phyloP scores from a whole-genome alignment of 2,113 vertebrate species.

The Promerops cafer region DNA sequence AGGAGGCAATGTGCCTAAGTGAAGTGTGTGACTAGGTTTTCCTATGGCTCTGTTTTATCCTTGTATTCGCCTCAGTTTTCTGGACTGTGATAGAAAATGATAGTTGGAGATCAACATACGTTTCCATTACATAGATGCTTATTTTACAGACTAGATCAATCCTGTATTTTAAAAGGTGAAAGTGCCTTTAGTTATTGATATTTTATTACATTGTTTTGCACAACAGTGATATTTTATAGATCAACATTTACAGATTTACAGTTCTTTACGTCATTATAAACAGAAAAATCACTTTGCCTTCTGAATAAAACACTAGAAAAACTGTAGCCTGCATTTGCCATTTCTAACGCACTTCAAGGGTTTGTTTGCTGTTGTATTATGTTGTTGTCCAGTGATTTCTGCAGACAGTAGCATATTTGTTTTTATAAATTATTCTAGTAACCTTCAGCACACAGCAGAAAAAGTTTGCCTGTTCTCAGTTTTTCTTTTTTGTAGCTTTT shows the following conservation, averaged over 20 bases:
- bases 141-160: background rate
- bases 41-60: background rate
- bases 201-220: background rate
- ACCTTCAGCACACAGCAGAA: background rate
- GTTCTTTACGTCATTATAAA: background rate
- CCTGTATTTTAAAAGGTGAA: background rate
- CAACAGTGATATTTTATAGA: background rate
- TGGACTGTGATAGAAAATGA: background rate
- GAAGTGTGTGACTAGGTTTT: background rate
- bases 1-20: background rate
- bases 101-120: background rate
- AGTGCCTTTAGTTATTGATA: background rate
- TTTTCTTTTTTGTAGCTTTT: background rate
- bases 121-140: background rate
- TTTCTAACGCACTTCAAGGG: background rate
- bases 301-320: background rate
- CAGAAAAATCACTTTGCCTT: background rate
- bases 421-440: background rate
- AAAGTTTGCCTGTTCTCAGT: background rate
- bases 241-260: background rate
- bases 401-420: background rate
- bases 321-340: background rate
- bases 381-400: background rate
- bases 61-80: background rate
- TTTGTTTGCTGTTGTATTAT: accelerated